Evolutionary conservation across 2,888 invertebrate species (phyloP), one percentile per base, ranked within the genome.

Genomic region (Sinopyrophorus schimmeli): DNA sequence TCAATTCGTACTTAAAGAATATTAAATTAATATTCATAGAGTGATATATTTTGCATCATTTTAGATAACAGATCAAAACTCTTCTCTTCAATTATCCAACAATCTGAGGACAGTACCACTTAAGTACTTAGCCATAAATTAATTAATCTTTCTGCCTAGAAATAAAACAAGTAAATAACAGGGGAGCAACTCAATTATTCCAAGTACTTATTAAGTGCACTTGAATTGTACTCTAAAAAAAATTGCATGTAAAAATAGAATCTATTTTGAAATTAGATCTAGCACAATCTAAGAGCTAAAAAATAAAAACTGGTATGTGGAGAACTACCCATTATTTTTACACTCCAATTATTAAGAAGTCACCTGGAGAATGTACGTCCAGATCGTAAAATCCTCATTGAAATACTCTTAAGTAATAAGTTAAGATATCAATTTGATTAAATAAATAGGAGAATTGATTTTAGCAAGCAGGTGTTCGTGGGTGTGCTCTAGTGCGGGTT

Each of bases 381-480:
- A n/a, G n/a, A n/a, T n/a, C n/a, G n/a, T n/a, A n/a, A n/a, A n/a
- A n/a, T n/a, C n/a, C n/a, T n/a, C n/a, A n/a, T n/a, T n/a, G n/a
- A n/a, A n/a, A n/a, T n/a, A n/a, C n/a, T n/a, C n/a, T n/a, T n/a
- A n/a, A n/a, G n/a, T n/a, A n/a, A n/a, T n/a, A n/a, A n/a, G n/a
- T n/a, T n/a, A n/a, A n/a, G 28, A 11, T 9, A 41, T 18, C 16
- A 17, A 28, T 16, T 38, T 39, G 9, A 20, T 43, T 51, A 61
- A 59, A 59, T 48, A 58, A 58, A 53, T 47, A 42, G 39, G 41
- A 41, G 51, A 60, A 61, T 54, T 58, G 59, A 55, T 62, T 60
- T 59, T 58, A 54, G 58, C 58, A 47, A 71, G 72, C 72, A 71
- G 71, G 71, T 72, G 71, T 70, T 67, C 62, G 70, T 72, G 70